Evolutionary conservation across 2,888 invertebrate genomes (phyloP).

Genomic region (Cataglyphis cursor): DNA sequence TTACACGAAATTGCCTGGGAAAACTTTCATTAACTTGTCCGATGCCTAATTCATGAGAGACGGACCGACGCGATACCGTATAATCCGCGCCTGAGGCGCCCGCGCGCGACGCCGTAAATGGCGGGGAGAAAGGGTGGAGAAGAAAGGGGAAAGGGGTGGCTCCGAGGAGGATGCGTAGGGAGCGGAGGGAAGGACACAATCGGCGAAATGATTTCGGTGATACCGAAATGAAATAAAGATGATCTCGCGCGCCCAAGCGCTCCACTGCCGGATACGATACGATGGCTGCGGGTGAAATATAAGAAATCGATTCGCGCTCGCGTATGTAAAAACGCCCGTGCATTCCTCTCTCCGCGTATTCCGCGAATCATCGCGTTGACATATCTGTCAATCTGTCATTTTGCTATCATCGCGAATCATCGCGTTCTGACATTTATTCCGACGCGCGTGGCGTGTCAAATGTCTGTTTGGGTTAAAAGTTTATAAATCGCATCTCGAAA

Average conservation of each 20-base stretch:
- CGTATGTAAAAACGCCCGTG: constrained; percentile 4
- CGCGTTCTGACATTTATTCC: background rate
- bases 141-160: background rate
- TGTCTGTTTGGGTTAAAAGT: background rate
- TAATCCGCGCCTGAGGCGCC: constrained; percentile 63
- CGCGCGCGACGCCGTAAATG: background rate
- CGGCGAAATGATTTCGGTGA: constrained; percentile 62
- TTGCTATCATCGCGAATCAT: background rate
- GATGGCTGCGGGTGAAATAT: background rate
- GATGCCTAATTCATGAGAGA: constrained; percentile 79
- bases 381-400: background rate
- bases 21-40: constrained; percentile 78
- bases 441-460: background rate
- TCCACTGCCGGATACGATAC: background rate
- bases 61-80: constrained; percentile 70
- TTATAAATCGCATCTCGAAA: background rate
- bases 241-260: constrained; percentile 35
- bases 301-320: constrained; percentile 8
- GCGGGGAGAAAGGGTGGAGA: background rate
- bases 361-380: background rate
- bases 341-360: background rate
- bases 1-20: constrained; percentile 75
- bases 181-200: constrained; percentile 47
- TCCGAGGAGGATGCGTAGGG: background rate
- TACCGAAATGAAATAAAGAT: constrained; percentile 42